phyloP scores from a whole-genome alignment of 1,140 invertebrate species.

The Pseudomyrmex flavicornis region DNA sequence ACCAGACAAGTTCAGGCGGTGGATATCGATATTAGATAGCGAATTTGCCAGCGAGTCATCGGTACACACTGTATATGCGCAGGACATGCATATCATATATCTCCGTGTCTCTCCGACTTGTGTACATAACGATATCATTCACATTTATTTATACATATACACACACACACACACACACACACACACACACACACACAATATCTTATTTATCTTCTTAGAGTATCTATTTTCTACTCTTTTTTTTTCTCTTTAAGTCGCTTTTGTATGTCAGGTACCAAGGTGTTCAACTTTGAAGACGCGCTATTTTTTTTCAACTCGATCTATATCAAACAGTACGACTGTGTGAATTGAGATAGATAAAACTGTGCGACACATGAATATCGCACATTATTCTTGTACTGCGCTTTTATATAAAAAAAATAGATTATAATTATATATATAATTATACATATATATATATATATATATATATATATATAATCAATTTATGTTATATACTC shows the following conservation, averaged over 20 bases:
- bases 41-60: conserved; percentile 54
- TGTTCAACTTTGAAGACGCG: not conserved
- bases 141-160: conserved; percentile 62
- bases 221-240: not conserved
- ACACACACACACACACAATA: conserved; percentile 63
- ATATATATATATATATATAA: no score
- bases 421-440: no score
- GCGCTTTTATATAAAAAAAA: not conserved
- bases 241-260: not conserved
- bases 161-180: conserved; percentile 58
- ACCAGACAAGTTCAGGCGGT: conserved; percentile 71
- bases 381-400: conserved; percentile 1
- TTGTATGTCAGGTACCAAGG: not conserved
- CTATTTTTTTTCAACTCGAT: no score
- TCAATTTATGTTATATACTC: not conserved
- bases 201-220: conserved; percentile 50
- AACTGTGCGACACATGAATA: not conserved
- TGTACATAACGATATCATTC: conserved; percentile 75
- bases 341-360: not conserved
- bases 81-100: conserved; percentile 41
- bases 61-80: no score
- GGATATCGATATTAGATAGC: conserved; percentile 73
- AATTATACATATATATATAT: no score
- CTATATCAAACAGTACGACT: not conserved
- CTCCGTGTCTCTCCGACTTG: conserved; percentile 58